A percentile compares a stretch with the other conserved stretches of the same genome.
Evolutionary conservation across 2,888 invertebrate genomes (phyloP).

Genomic region (Hypena proboscidalis): DNA sequence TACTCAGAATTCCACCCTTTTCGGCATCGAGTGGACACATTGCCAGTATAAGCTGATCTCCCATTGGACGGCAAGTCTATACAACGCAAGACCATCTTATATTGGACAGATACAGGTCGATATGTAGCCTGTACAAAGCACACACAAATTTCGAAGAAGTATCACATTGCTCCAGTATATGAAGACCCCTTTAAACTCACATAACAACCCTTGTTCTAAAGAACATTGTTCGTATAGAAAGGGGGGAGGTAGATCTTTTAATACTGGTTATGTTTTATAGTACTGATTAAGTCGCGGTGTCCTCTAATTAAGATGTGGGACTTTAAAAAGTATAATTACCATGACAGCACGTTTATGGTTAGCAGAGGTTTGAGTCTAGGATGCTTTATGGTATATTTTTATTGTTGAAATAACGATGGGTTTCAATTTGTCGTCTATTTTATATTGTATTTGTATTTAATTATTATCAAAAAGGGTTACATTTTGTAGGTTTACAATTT

Average conservation of each 20-base stretch:
- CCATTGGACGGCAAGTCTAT: no score
- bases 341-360: constrained; percentile 51
- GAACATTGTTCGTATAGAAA: not conserved
- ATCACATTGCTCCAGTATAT: constrained; percentile 7
- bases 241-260: constrained; percentile 5
- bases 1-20: constrained; percentile 1
- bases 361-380: constrained; percentile 11
- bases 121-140: no score
- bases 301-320: constrained; percentile 50
- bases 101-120: no score
- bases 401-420: constrained; percentile 19
- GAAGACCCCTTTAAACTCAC: constrained; percentile 2
- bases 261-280: constrained; percentile 32
- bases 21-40: constrained; percentile 2
- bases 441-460: no score
- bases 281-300: constrained; percentile 47
- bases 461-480: no score
- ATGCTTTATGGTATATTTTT: constrained; percentile 29
- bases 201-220: not conserved
- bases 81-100: no score
- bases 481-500: no score
- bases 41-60: no score
- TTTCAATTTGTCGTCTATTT: not conserved
- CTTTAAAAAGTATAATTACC: constrained; percentile 44
- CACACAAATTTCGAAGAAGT: constrained; percentile 41